phyloP scores from a whole-genome alignment of 2,113 vertebrate species.

The Falco punctatus region DNA sequence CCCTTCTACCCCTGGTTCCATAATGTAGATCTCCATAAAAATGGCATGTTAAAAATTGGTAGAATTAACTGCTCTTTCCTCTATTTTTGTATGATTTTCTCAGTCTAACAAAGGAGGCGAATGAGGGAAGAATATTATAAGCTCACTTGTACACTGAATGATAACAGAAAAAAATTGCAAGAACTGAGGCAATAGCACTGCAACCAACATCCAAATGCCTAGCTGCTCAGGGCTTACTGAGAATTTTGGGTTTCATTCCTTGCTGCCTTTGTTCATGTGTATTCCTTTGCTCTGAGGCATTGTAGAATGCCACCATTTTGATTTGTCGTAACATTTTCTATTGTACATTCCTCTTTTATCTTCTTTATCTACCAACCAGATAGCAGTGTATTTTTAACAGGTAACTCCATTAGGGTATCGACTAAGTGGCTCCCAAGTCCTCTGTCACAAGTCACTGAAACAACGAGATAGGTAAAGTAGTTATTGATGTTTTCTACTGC shows the following conservation, averaged over 20 bases:
- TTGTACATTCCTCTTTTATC: slow-evolving; percentile 3
- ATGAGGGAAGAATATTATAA: neutral
- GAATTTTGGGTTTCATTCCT: neutral
- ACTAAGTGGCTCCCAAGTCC: slow-evolving; percentile 24
- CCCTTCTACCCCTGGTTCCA: neutral
- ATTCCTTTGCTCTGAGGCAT: neutral
- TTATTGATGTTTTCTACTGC: slow-evolving; percentile 42
- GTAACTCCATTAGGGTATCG: slow-evolving; percentile 44
- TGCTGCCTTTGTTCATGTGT: neutral
- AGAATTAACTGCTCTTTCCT: neutral
- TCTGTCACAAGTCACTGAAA: slow-evolving; percentile 37
- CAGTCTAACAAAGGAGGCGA: neutral
- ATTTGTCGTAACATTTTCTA: slow-evolving; percentile 3
- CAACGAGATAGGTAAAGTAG: slow-evolving; percentile 21
- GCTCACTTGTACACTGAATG: neutral
- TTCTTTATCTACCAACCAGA: slow-evolving; percentile 43
- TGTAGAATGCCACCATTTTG: neutral
- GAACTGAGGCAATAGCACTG: neutral
- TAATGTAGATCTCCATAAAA: neutral
- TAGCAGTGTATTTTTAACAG: slow-evolving; percentile 40
- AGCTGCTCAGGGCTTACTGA: neutral
- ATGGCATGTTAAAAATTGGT: neutral
- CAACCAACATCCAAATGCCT: neutral
- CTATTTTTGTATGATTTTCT: neutral
- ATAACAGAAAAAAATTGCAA: neutral